phyloP scores from a whole-genome alignment of 2,113 vertebrate species.

The Corythornis madagascariensis region DNA sequence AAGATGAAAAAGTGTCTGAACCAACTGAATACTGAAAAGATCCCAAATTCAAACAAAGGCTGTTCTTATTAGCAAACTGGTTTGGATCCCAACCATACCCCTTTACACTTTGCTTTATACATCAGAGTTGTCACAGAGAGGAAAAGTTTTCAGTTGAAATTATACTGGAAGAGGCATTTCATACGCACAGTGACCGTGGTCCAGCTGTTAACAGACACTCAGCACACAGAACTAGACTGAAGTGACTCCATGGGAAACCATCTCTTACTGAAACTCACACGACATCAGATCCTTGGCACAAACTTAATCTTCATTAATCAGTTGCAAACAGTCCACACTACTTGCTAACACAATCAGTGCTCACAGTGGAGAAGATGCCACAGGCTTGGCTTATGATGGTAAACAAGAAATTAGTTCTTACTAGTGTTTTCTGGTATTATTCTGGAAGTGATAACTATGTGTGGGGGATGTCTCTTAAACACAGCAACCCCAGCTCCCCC shows the following conservation, averaged over 20 bases:
- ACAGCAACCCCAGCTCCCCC: neutral
- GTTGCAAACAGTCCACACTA: neutral
- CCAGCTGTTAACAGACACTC: neutral
- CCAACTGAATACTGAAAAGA: neutral
- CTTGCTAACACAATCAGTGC: neutral
- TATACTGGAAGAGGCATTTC: neutral
- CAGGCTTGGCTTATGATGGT: neutral
- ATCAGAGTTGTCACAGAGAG: neutral
- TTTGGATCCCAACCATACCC: neutral
- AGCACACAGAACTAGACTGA: neutral
- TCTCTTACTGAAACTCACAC: neutral
- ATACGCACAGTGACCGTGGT: neutral
- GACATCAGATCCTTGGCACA: neutral
- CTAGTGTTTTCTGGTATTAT: neutral
- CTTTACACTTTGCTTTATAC: neutral
- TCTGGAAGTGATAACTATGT: neutral
- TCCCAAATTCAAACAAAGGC: neutral
- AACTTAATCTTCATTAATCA: neutral
- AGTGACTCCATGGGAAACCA: neutral
- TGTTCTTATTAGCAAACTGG: neutral
- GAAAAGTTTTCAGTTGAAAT: neutral
- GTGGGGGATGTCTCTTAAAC: neutral
- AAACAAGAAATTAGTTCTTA: neutral
- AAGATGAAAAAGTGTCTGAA: neutral
- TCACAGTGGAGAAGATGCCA: neutral